These are phyloP conservation scores for Nudaria mundana DNA, from an alignment of 2,888 invertebrate genomes.

Conservation along the genomic window DNA sequence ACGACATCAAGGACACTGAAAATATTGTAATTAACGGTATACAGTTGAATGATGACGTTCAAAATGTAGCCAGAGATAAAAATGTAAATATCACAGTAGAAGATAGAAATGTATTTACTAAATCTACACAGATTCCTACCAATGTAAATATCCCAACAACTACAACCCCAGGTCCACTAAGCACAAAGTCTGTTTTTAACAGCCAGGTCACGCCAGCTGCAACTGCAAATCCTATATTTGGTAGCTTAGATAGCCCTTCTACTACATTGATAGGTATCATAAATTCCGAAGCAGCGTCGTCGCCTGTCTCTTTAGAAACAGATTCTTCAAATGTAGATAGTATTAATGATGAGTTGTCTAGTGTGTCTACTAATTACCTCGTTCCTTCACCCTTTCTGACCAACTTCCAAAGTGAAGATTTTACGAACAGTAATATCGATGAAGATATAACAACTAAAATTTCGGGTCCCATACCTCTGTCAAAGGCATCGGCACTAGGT, in stretches of 20 bases:
- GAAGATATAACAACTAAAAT: slow-evolving; percentile 23
- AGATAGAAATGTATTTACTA: slow-evolving; percentile 37
- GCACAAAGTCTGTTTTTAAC: slow-evolving; percentile 41
- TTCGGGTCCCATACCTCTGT: slow-evolving; percentile 27
- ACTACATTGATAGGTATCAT: slow-evolving; percentile 18
- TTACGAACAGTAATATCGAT: slow-evolving; percentile 33
- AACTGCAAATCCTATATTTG: slow-evolving; percentile 14
- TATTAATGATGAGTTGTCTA: slow-evolving; percentile 22
- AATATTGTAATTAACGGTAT: slow-evolving; percentile 52
- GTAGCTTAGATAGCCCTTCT: slow-evolving; percentile 15
- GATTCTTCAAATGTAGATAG: slow-evolving; percentile 38
- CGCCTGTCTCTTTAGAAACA: slow-evolving; percentile 41
- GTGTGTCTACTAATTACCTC: slow-evolving; percentile 46
- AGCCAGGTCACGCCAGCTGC: slow-evolving; percentile 43
- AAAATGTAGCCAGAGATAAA: slow-evolving; percentile 47
- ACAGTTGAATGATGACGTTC: slow-evolving; percentile 51
- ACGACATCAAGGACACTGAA: slow-evolving; percentile 71
- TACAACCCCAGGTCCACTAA: slow-evolving; percentile 35
- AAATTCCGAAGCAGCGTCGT: slow-evolving; percentile 30
- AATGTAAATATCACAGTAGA: slow-evolving; percentile 62
- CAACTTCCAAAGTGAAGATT: slow-evolving; percentile 54
- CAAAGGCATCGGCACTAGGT: slow-evolving; percentile 32
- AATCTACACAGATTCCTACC: slow-evolving; percentile 33
- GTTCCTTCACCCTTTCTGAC: slow-evolving; percentile 58
- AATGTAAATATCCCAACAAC: slow-evolving; percentile 62